A percentile compares a stretch with the other conserved stretches of the same genome.
phyloP scores from a whole-genome alignment of 2,888 invertebrate genomes.

The Eristalis pertinax region DNA sequence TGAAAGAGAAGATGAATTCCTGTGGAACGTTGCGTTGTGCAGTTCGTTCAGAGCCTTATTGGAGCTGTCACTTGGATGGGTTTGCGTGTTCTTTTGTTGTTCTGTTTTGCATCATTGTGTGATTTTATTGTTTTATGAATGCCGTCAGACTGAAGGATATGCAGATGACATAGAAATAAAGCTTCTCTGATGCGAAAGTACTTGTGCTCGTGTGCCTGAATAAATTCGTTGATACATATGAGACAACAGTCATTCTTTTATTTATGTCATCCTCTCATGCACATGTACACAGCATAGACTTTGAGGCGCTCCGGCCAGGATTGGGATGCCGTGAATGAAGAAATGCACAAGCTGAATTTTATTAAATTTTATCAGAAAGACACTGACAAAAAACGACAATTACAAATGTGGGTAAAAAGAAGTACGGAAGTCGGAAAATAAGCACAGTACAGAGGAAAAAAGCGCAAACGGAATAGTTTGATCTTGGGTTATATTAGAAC shows the following conservation, averaged over 20 bases:
- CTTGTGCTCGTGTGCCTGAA: background rate
- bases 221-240: conserved; percentile 10
- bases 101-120: background rate
- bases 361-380: too few relatives aligned
- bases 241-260: conserved; percentile 4
- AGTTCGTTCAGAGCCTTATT: conserved; percentile 33
- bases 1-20: conserved; percentile 26
- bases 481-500: too few relatives aligned
- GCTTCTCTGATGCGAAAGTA: background rate
- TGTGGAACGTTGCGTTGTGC: conserved; percentile 19
- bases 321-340: background rate
- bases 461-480: too few relatives aligned
- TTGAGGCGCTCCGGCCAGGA: too few relatives aligned
- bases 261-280: background rate
- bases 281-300: too few relatives aligned
- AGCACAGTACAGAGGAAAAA: too few relatives aligned
- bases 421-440: too few relatives aligned
- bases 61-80: conserved; percentile 30
- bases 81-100: conserved; percentile 3
- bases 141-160: conserved; percentile 17
- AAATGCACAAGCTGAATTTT: background rate
- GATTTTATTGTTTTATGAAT: conserved; percentile 11
- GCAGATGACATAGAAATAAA: conserved; percentile 19
- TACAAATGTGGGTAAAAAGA: too few relatives aligned
- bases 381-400: too few relatives aligned